Base-by-base conservation (phyloP, 2,113 vertebrate genomes). In the Drymodes brunneopygia region DNA sequence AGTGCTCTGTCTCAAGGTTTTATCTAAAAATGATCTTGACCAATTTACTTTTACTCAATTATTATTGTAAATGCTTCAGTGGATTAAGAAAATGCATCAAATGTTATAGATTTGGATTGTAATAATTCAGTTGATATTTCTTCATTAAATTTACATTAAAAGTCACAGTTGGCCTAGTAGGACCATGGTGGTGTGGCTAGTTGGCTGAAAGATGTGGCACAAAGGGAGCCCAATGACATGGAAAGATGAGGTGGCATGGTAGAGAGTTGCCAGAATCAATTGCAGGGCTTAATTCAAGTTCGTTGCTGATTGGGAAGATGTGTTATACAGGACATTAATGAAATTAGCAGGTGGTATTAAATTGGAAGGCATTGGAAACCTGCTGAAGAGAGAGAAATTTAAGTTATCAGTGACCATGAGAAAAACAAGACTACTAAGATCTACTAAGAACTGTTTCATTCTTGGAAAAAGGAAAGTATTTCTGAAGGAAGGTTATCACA, bases 171-270 rank as follows among this genome's bases (percentile, higher is more conserved):
- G 78, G 19, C 40, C 54, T 81, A 31, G 28, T 45, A 56, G 60
- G 61, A 33, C 44, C 2, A 0, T 1, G 4, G 20, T 1, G 1
- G 9, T 20, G 6, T 71, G 57, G 13, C 33, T 69, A 27, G 31
- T 67, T 94, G 80, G 23, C 51, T 60, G 69, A 35, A 79, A 42
- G 38, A 12, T 33, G 33, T 66, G 29, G 45, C 35, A 50, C 21
- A 80, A 67, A 66, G 44, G 47, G 33, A 62, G 9, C 4, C 14
- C 56, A 31, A 4, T 77, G 48, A 66, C 0, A 2, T 12, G 47
- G 40, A 47, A 64, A 78, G 40, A 20, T 0, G 3, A 54, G 12
- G 38, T n/a, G 75, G 20, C 56, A 24, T 67, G 65, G 35, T 33
- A 23, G 72, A 84, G 64, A 70, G 48, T 61, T 75, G 61, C 73